A percentile compares a stretch with the other conserved stretches of the same genome.
phyloP scores from a whole-genome alignment of 2,888 invertebrate genomes.

The Sminthurinus aureus region DNA sequence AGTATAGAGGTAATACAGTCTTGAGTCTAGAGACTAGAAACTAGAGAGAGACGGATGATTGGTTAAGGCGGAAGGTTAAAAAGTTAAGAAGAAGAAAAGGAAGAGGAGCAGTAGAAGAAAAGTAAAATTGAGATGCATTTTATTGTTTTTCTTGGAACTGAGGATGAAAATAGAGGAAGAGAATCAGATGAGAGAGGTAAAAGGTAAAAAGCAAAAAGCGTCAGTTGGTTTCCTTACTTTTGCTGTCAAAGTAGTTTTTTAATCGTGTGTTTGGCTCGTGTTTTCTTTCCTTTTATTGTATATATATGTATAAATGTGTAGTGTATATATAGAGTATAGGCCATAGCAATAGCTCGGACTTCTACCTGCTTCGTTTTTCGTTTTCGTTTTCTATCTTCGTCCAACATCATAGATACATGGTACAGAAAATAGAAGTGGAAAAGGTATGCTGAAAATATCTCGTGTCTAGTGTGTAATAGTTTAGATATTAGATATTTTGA shows the following conservation, averaged over 20 bases:
- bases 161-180: not conserved
- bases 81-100: not conserved
- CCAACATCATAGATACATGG: not conserved
- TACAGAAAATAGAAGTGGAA: not conserved
- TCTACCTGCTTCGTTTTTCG: not conserved
- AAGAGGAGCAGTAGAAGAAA: not conserved
- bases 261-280: conserved; percentile 23
- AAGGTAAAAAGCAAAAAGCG: not conserved
- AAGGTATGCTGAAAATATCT: not conserved
- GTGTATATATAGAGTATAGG: too few relatives aligned
- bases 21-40: not conserved
- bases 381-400: not conserved
- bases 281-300: conserved; percentile 11
- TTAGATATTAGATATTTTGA: not conserved
- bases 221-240: conserved; percentile 21
- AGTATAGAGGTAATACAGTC: too few relatives aligned
- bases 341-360: not conserved
- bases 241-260: conserved; percentile 19
- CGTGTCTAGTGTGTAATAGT: not conserved
- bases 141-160: conserved; percentile 24
- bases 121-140: conserved; percentile 18
- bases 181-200: not conserved
- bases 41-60: not conserved
- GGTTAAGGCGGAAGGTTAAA: not conserved
- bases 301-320: too few relatives aligned